Base-by-base conservation (phyloP, 2,888 invertebrate species). In the Volucella bombylans region DNA sequence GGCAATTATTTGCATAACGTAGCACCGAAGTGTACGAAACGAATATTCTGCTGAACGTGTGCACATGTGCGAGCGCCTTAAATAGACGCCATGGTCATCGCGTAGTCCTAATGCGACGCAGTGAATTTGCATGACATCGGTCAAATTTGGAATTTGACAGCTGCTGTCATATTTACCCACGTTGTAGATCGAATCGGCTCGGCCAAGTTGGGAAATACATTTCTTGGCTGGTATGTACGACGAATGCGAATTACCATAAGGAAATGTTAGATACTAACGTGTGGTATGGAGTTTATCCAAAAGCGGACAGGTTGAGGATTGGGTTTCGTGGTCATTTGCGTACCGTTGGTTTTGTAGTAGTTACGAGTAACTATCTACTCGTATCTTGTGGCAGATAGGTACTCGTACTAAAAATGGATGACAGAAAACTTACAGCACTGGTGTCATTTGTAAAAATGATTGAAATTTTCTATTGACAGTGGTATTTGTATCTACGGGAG, bases 41-140 rank as follows among this genome's bases (percentile, higher is more conserved):
- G 14, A 15, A 23, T n/a, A 54, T 41, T 49, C 65, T 45, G 49
- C 73, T 64, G 59, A 79, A 31, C 15, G 54, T 10, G 62, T 8
- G 57, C 52, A 67, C 67, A 73, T 74, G 62, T 77, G 43, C 49
- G 73, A 73, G 47, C 64, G 69, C 79, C 82, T 69, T 82, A 82
- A 82, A 73, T 69, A 59, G 74, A 39, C 61, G 47, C 52, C 52
- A 68, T 55, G 50, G 43, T 47, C 65, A 52, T 76, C n/a, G 45
- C 52, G 2, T 31, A 31, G 31, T 81, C 52, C 72, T 64, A 82
- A 62, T 72, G 68, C 61, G 59, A 55, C 54, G 74, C 71, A 68
- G 82, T 67, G 55, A 76, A 85, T 85, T 85, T 85, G 85, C 85
- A 85, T 85, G 81, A 85, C 76, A 81, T 85, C 81, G 81, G 76